Percentiles rank a stretch among this genome's conserved stretches.
These are phyloP conservation scores for Cherax destructor DNA, from an alignment of 1,140 invertebrate genomes.

Conservation along the genomic window DNA sequence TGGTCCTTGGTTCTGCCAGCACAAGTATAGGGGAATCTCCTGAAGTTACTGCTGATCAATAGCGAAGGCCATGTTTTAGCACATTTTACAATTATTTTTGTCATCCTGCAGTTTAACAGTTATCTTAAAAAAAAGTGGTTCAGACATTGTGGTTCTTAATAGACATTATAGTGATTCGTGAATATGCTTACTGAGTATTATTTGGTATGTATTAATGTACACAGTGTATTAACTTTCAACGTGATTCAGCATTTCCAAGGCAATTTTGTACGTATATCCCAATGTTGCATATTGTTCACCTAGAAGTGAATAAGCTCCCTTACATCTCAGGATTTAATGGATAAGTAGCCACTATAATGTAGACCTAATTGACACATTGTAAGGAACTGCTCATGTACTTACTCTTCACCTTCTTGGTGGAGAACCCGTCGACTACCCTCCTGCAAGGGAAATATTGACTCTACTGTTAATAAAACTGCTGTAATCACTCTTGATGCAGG, in stretches of 20 bases:
- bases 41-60: slow-evolving; percentile 64
- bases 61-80: slow-evolving; percentile 69
- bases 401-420: slow-evolving; percentile 52
- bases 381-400: slow-evolving; percentile 70
- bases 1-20: slow-evolving; percentile 49
- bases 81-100: slow-evolving; percentile 68
- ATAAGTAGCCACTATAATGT: slow-evolving; percentile 69
- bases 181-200: slow-evolving; percentile 69
- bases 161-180: slow-evolving; percentile 66
- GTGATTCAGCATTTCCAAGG: slow-evolving; percentile 67
- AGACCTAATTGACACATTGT: slow-evolving; percentile 66
- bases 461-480: slow-evolving; percentile 34
- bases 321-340: slow-evolving; percentile 69
- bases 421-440: slow-evolving; percentile 54
- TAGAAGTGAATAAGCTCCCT: slow-evolving; percentile 69
- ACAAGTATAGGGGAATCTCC: slow-evolving; percentile 48
- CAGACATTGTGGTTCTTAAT: slow-evolving; percentile 68
- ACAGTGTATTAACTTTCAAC: slow-evolving; percentile 68
- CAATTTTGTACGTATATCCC: slow-evolving; percentile 70
- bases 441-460: slow-evolving; percentile 55
- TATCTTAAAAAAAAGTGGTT: slow-evolving; percentile 63
- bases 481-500: slow-evolving; percentile 25
- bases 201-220: slow-evolving; percentile 69
- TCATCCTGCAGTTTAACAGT: slow-evolving; percentile 66
- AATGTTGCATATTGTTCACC: slow-evolving; percentile 67